A percentile compares a stretch with the other conserved stretches of the same genome.
phyloP scores from a whole-genome alignment of 2,888 invertebrate genomes.

The Synergus itoensis region DNA sequence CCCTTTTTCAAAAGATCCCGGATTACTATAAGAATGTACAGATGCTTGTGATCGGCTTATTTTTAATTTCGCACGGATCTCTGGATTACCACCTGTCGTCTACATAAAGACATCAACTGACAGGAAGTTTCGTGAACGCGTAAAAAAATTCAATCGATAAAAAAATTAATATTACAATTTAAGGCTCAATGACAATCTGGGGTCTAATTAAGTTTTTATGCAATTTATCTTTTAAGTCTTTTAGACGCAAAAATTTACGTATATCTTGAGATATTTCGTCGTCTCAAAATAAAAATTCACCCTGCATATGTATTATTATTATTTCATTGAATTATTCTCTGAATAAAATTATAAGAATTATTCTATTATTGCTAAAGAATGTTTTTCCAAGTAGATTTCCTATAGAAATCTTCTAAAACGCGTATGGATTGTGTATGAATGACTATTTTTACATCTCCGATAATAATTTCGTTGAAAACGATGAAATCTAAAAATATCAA shows the following conservation, averaged over 20 bases:
- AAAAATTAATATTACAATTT: not conserved
- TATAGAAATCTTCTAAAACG: no score
- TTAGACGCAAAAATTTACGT: not conserved
- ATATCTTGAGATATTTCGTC: no score
- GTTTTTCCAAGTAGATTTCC: no score
- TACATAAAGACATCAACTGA: not conserved
- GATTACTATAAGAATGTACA: not conserved
- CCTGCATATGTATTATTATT: no score
- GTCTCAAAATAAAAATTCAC: no score
- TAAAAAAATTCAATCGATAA: not conserved
- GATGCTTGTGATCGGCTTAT: conserved; percentile 1
- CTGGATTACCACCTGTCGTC: not conserved
- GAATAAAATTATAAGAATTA: no score
- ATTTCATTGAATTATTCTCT: no score
- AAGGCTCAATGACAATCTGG: not conserved
- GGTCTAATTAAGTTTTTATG: not conserved
- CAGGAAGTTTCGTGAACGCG: not conserved
- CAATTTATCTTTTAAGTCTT: not conserved
- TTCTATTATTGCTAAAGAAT: no score
- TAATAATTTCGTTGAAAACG: no score
- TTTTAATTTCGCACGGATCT: conserved; percentile 5
- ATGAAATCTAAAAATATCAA: not conserved
- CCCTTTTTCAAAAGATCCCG: not conserved
- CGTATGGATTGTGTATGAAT: no score
- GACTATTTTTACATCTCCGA: no score